These are phyloP conservation scores for Regulus satrapa DNA, from an alignment of 2,113 vertebrate species.

Conservation along the genomic window DNA sequence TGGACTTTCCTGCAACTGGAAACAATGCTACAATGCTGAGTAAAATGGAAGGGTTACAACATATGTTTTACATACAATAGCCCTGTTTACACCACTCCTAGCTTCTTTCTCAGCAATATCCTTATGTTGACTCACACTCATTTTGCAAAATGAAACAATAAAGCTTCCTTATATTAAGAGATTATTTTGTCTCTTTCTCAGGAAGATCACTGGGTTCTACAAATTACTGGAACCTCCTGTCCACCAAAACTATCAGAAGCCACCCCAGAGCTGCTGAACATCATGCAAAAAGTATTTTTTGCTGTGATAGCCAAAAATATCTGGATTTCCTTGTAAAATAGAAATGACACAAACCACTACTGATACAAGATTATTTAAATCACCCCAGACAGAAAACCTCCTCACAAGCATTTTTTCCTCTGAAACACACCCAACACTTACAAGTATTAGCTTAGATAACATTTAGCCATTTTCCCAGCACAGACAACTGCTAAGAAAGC, in stretches of 20 bases:
- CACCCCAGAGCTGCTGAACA: not conserved
- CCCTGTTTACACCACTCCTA: not conserved
- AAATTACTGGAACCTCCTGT: constrained; percentile 1
- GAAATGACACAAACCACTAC: not conserved
- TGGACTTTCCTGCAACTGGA: not conserved
- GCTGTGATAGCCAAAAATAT: not conserved
- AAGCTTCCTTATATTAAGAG: not conserved
- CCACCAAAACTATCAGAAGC: not conserved
- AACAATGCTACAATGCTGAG: not conserved
- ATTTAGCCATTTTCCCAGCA: not conserved
- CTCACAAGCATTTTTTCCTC: not conserved
- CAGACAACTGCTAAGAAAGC: not conserved
- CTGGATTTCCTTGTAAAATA: not conserved
- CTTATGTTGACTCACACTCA: not conserved
- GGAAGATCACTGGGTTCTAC: not conserved
- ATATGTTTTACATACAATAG: not conserved
- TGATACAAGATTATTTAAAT: constrained; percentile 15
- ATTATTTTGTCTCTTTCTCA: not conserved
- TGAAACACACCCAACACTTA: constrained; percentile 27
- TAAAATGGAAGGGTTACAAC: constrained; percentile 16
- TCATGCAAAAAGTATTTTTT: not conserved
- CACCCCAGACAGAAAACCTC: constrained; percentile 2
- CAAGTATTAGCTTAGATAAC: constrained; percentile 15
- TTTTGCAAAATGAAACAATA: constrained; percentile 36
- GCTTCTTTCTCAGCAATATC: not conserved